phyloP scores from a whole-genome alignment of 2,797 vertebrate species.

The Xenops minutus region DNA sequence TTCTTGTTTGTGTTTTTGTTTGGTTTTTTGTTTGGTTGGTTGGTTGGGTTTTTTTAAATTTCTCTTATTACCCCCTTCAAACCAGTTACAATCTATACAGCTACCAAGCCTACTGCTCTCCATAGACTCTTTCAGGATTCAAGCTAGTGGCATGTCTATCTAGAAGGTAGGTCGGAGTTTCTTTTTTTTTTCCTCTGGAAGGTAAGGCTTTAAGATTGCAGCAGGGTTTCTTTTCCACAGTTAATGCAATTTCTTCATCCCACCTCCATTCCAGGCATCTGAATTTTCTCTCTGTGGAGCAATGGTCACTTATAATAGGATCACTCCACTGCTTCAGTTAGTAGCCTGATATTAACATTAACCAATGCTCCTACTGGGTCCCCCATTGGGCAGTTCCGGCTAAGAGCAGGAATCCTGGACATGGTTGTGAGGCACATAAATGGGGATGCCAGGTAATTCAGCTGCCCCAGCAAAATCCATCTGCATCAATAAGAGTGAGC shows the following conservation, averaged over 20 bases:
- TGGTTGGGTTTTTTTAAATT: neutral
- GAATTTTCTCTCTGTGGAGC: neutral
- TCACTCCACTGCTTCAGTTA: neutral
- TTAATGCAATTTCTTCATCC: fast-evolving
- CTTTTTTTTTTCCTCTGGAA: neutral
- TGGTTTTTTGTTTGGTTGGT: neutral
- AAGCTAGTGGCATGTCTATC: neutral
- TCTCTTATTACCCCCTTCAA: neutral
- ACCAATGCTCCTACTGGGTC: neutral
- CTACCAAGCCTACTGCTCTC: neutral
- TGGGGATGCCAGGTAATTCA: neutral
- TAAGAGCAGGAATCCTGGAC: neutral
- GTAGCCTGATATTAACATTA: neutral
- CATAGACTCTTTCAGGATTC: neutral
- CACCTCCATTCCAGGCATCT: neutral
- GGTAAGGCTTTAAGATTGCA: neutral
- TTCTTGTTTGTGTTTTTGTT: too few relatives aligned
- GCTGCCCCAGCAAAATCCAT: neutral
- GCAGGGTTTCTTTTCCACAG: neutral
- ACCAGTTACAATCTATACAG: neutral
- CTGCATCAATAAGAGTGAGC: neutral
- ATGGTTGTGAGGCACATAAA: fast-evolving
- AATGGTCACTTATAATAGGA: neutral
- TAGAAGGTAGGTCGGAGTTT: neutral
- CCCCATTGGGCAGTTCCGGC: neutral